Evolutionary conservation across 2,888 invertebrate genomes (phyloP).

Genomic region (Pyrgus malvae): DNA sequence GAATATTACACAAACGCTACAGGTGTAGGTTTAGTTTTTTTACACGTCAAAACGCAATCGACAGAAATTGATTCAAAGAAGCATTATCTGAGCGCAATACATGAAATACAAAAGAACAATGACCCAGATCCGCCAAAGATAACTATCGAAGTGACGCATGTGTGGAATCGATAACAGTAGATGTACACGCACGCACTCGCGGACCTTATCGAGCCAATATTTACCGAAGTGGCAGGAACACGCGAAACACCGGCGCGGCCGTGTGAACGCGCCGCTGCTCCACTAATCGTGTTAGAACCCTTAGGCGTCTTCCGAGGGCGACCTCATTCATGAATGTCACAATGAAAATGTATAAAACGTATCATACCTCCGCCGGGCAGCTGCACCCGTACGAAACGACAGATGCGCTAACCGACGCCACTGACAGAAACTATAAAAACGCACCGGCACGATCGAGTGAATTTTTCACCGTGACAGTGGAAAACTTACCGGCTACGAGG

Average conservation of each 20-base stretch:
- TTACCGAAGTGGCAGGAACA: conserved; percentile 69
- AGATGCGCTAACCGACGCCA: conserved; percentile 70
- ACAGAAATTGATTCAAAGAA: conserved; percentile 37
- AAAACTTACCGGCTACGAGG: conserved; percentile 59
- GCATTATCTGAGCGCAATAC: conserved; percentile 51
- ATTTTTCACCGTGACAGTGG: conserved; percentile 46
- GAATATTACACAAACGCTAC: neutral
- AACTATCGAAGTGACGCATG: conserved; percentile 78
- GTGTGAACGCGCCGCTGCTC: conserved; percentile 57
- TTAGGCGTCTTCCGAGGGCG: conserved; percentile 51
- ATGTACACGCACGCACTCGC: conserved; percentile 70
- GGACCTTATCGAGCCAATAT: conserved; percentile 71
- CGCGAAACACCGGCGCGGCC: conserved; percentile 56
- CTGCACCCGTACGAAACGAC: conserved; percentile 70
- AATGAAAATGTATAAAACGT: conserved; percentile 57
- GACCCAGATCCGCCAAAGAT: conserved; percentile 78
- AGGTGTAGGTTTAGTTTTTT: neutral
- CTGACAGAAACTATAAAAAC: conserved; percentile 61
- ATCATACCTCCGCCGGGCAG: conserved; percentile 62
- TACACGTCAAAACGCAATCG: neutral
- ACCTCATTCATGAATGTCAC: conserved; percentile 52
- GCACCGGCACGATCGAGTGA: conserved; percentile 44
- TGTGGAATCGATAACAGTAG: conserved; percentile 77
- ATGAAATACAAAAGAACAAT: conserved; percentile 76
- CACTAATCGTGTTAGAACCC: conserved; percentile 61